A percentile compares a stretch with the other conserved stretches of the same genome.
These are phyloP conservation scores for Lycophotia porphyrea DNA, from an alignment of 2,888 invertebrate genomes.

Conservation along the genomic window DNA sequence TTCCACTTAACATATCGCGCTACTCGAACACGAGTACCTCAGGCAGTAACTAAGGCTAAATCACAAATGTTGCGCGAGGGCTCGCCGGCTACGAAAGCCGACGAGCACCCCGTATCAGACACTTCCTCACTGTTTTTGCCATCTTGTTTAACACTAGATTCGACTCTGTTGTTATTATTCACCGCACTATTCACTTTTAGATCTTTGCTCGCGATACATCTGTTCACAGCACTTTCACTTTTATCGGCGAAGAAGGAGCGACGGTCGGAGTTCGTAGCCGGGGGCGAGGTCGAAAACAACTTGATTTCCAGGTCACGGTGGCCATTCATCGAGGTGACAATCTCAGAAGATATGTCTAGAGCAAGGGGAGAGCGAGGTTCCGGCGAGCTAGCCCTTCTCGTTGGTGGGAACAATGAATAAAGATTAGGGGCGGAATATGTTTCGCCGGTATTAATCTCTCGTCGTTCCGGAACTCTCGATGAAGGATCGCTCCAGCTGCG, in stretches of 20 bases:
- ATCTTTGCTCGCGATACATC: constrained; percentile 82
- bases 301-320: constrained; percentile 95
- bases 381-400: constrained; percentile 83
- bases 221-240: constrained; percentile 88
- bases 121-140: constrained; percentile 83
- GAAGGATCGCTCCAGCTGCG: constrained; percentile 92
- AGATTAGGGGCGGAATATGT: constrained; percentile 85
- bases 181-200: constrained; percentile 86
- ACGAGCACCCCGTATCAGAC: constrained; percentile 82
- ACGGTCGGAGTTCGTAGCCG: constrained; percentile 85
- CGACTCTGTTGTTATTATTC: constrained; percentile 81
- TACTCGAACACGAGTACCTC: constrained; percentile 83
- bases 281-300: constrained; percentile 92
- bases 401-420: constrained; percentile 87
- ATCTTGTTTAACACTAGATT: constrained; percentile 80
- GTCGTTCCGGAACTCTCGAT: constrained; percentile 84
- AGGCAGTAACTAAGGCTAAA: constrained; percentile 90
- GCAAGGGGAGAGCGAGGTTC: constrained; percentile 86
- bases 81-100: constrained; percentile 78
- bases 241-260: constrained; percentile 88
- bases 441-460: constrained; percentile 80
- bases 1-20: constrained; percentile 76
- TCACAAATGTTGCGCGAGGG: constrained; percentile 87
- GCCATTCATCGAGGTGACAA: constrained; percentile 94
- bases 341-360: constrained; percentile 94